Evolutionary conservation across 1,140 invertebrate genomes (phyloP).

Genomic region (Drosophila erecta): DNA sequence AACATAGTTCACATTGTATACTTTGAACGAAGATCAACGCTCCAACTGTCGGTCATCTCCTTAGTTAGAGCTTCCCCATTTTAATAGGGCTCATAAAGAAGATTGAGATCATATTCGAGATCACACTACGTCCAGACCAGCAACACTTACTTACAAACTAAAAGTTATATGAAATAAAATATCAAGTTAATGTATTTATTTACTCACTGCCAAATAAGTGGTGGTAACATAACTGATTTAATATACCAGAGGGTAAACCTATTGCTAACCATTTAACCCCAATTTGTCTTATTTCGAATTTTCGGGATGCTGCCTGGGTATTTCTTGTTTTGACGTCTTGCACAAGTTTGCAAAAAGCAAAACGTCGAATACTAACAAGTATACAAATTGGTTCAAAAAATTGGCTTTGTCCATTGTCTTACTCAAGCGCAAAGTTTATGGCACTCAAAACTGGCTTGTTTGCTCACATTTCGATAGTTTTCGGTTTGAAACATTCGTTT

Average conservation of each 20-base stretch:
- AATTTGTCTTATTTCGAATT: slow-evolving; percentile 46
- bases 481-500: slow-evolving; percentile 48
- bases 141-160: not conserved
- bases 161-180: too few species aligned
- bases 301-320: slow-evolving; percentile 44
- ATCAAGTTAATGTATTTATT: not conserved
- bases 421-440: slow-evolving; percentile 74
- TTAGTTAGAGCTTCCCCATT: not conserved
- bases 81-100: not conserved
- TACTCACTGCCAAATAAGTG: slow-evolving; percentile 20
- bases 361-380: slow-evolving; percentile 28
- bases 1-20: slow-evolving; percentile 4
- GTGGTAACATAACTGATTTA: slow-evolving; percentile 27
- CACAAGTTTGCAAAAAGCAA: slow-evolving; percentile 51
- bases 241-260: slow-evolving; percentile 48
- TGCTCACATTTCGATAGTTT: slow-evolving; percentile 57
- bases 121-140: not conserved
- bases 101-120: not conserved
- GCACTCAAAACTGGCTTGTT: slow-evolving; percentile 42
- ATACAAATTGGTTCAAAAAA: slow-evolving; percentile 47
- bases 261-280: slow-evolving; percentile 66
- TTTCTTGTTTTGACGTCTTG: slow-evolving; percentile 29
- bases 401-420: slow-evolving; percentile 56
- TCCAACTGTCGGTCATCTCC: not conserved
- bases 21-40: slow-evolving; percentile 6